These are phyloP conservation scores for Vulpes vulpes DNA, from an alignment of 2,113 vertebrate genomes.

Conservation along the genomic window DNA sequence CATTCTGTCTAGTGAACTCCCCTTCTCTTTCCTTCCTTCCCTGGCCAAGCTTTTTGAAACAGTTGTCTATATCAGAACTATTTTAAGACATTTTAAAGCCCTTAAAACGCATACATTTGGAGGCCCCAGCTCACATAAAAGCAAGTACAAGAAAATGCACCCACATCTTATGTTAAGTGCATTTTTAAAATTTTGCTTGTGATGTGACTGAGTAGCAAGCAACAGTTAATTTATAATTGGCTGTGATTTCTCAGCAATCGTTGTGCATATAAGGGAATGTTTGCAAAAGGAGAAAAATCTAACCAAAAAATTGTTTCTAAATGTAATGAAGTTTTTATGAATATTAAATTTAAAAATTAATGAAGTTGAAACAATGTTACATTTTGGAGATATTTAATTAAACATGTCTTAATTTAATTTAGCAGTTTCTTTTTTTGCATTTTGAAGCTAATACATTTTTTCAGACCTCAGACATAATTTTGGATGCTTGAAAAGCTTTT, in stretches of 20 bases:
- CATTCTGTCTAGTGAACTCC: background rate
- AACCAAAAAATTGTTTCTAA: slow-evolving; percentile 58
- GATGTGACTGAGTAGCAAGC: background rate
- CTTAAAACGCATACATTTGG: slow-evolving; percentile 18
- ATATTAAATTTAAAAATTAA: slow-evolving; percentile 81
- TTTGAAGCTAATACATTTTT: slow-evolving; percentile 47
- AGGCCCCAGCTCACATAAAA: background rate
- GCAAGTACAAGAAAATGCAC: slow-evolving; percentile 47
- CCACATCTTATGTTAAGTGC: background rate
- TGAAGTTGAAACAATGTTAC: slow-evolving; percentile 73
- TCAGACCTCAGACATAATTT: slow-evolving; percentile 11
- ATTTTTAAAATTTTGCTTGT: slow-evolving; percentile 1
- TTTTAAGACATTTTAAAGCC: slow-evolving; percentile 43
- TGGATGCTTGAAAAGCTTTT: slow-evolving; percentile 45
- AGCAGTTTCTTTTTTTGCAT: slow-evolving; percentile 54
- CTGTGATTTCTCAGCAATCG: slow-evolving; percentile 51
- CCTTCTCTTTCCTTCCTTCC: background rate
- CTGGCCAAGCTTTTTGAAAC: background rate
- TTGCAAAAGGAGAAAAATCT: slow-evolving; percentile 66
- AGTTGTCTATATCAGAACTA: background rate
- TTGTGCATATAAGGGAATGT: slow-evolving; percentile 1
- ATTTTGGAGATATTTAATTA: slow-evolving; percentile 77
- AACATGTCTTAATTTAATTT: slow-evolving; percentile 76
- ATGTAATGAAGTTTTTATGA: slow-evolving; percentile 68
- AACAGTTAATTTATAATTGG: slow-evolving; percentile 61